phyloP scores from a whole-genome alignment of 2,797 vertebrate species.

The Microtus agrestis region DNA sequence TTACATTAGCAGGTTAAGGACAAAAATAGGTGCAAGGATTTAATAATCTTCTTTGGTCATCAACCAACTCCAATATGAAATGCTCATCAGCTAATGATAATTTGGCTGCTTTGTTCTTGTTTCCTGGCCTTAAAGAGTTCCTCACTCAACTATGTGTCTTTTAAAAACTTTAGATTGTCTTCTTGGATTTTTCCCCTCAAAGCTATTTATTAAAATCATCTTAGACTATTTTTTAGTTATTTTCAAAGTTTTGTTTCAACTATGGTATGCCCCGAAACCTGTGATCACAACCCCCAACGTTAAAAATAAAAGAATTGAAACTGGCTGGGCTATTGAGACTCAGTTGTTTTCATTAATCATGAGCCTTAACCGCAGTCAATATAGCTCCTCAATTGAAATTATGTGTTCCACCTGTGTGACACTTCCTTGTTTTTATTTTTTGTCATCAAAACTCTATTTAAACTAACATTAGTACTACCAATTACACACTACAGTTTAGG shows the following conservation, averaged over 20 bases:
- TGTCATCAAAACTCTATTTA: background rate
- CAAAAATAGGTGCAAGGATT: background rate
- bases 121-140: background rate
- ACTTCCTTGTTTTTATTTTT: background rate
- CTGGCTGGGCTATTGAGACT: background rate
- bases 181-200: background rate
- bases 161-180: background rate
- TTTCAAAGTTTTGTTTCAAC: background rate
- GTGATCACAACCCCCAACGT: background rate
- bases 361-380: background rate
- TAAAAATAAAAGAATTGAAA: background rate
- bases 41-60: background rate
- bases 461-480: background rate
- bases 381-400: background rate
- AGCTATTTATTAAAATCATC: background rate
- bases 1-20: background rate
- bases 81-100: background rate
- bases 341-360: background rate
- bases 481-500: background rate
- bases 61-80: background rate
- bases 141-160: background rate
- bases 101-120: background rate
- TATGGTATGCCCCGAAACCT: background rate
- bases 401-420: background rate
- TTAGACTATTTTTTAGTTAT: background rate